Percentiles rank a stretch among this genome's conserved stretches.
phyloP scores from a whole-genome alignment of 1,140 invertebrate genomes.

The Camponotus floridanus region DNA sequence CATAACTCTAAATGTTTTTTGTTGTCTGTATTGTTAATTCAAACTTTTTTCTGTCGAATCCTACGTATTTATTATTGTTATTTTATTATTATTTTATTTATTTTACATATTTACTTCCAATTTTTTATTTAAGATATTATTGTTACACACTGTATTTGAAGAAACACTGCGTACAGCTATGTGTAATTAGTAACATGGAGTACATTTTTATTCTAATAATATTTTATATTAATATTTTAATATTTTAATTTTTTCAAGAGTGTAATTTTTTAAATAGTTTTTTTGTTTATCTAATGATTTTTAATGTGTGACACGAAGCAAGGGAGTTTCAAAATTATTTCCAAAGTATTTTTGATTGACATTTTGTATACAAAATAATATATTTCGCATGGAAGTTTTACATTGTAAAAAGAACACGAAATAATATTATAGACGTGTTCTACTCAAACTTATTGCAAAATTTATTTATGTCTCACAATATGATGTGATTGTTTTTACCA shows the following conservation, averaged over 20 bases:
- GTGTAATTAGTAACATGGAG: neutral
- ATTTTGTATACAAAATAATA: neutral
- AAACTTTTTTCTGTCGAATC: neutral
- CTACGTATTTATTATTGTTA: neutral
- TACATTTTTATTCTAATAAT: neutral
- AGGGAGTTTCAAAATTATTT: neutral
- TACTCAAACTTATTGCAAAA: neutral
- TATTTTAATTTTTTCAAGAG: neutral
- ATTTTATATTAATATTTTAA: no score
- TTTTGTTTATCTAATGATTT: neutral
- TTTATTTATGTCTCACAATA: slow-evolving; percentile 12
- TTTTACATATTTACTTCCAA: neutral
- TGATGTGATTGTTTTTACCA: neutral
- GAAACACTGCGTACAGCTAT: slow-evolving; percentile 1
- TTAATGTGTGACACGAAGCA: neutral
- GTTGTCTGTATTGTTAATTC: neutral
- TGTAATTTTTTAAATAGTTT: neutral
- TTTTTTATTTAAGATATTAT: neutral
- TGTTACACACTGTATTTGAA: slow-evolving; percentile 38
- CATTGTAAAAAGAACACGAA: slow-evolving; percentile 35
- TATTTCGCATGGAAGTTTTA: neutral
- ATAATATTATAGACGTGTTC: slow-evolving; percentile 52
- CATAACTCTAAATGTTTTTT: neutral
- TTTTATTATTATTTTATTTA: neutral
- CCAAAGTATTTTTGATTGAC: neutral